A percentile compares a stretch with the other conserved stretches of the same genome.
phyloP scores from a whole-genome alignment of 35 echinoderm and acorn worm genomes.

The Holothuria glaberrima region DNA sequence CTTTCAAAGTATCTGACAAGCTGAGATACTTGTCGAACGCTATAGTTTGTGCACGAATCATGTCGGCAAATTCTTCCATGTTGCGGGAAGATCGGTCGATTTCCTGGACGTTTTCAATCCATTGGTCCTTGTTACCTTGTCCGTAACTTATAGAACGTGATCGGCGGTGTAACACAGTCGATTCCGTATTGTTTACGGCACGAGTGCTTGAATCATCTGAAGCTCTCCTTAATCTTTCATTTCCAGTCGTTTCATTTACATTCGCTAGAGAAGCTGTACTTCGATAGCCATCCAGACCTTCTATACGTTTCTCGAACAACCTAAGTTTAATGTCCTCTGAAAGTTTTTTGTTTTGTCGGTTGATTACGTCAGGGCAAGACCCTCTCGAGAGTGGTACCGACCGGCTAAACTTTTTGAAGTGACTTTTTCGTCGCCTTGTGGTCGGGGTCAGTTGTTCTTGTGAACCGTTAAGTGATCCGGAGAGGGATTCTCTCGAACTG shows the following conservation, averaged over 20 bases:
- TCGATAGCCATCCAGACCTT: neutral
- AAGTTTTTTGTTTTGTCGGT: neutral
- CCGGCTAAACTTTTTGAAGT: constrained; percentile 1
- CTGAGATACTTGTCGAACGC: neutral
- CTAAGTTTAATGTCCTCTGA: neutral
- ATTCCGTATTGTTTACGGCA: neutral
- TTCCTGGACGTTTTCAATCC: constrained; percentile 45
- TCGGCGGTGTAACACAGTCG: neutral
- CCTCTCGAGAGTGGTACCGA: constrained; percentile 20
- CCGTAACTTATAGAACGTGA: constrained; percentile 12
- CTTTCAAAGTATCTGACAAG: too few relatives aligned
- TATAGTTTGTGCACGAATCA: neutral
- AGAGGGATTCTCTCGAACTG: constrained; percentile 40
- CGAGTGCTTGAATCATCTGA: neutral
- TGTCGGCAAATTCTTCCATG: neutral
- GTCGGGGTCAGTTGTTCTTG: neutral
- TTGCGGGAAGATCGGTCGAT: neutral
- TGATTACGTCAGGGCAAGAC: neutral
- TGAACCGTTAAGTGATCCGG: constrained; percentile 13
- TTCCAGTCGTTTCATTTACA: constrained; percentile 2
- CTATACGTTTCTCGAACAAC: neutral
- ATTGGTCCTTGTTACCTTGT: constrained; percentile 26
- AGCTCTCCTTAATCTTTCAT: constrained; percentile 6
- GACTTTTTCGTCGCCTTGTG: constrained; percentile 4
- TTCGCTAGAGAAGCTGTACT: neutral